Evolutionary conservation across 2,888 invertebrate genomes (phyloP).

Genomic region (Helleia helle): DNA sequence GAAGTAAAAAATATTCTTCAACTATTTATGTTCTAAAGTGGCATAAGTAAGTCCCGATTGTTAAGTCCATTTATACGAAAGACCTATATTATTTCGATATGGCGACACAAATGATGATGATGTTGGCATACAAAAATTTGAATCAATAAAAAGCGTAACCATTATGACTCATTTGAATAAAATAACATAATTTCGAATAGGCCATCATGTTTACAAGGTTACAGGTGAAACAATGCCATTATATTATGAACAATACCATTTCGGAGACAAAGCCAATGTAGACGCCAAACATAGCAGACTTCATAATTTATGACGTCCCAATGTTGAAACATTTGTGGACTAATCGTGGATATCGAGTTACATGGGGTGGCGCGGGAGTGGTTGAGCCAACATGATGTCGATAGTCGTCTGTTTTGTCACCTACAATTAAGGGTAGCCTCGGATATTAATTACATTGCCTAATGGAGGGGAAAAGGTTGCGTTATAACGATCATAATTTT

Average conservation of each 20-base stretch:
- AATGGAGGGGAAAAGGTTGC: slow-evolving; percentile 53
- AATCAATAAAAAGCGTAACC: no score
- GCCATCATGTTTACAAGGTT: slow-evolving; percentile 25
- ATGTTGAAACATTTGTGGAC: slow-evolving; percentile 36
- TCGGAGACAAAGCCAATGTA: slow-evolving; percentile 31
- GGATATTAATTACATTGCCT: slow-evolving; percentile 69
- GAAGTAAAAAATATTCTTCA: no score
- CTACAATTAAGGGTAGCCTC: slow-evolving; percentile 61
- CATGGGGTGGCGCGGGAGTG: slow-evolving; percentile 32
- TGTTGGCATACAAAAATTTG: no score
- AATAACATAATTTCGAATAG: slow-evolving; percentile 15
- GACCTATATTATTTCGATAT: no score
- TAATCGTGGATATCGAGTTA: slow-evolving; percentile 28
- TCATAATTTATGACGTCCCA: slow-evolving; percentile 47
- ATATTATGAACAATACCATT: slow-evolving; percentile 46
- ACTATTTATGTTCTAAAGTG: no score
- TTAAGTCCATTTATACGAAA: no score
- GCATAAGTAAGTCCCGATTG: no score
- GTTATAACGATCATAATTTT: slow-evolving; percentile 1
- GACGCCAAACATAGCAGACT: slow-evolving; percentile 31
- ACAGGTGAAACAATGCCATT: slow-evolving; percentile 48
- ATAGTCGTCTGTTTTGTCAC: slow-evolving; percentile 43
- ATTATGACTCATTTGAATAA: slow-evolving; percentile 12
- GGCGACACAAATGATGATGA: no score
- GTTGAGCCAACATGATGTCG: slow-evolving; percentile 43